Evolutionary conservation across 2,113 vertebrate species (phyloP), one percentile per base, ranked within the genome.

Genomic region (Chitala chitala): DNA sequence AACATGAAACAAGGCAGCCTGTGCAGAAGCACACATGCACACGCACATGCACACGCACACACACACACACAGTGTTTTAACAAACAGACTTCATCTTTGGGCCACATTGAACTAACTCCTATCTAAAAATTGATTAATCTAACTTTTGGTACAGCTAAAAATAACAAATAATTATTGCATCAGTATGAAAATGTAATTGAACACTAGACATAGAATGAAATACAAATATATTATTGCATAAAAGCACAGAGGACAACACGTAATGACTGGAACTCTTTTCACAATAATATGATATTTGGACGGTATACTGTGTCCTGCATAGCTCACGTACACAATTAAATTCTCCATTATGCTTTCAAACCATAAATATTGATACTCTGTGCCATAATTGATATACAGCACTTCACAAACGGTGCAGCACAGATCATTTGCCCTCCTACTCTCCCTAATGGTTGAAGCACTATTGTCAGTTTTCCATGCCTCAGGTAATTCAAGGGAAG

Each of bases 401-500:
- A 46, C 77, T 77, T 81, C 82, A 82, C 79, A 82, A 75, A 80
- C 76, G 75, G 82, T 77, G 76, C 50, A 82, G 81, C 77, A 82
- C 77, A 40, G 82, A 80, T 82, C 81, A 82, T 87, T 87, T 82
- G 79, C 84, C 84, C 82, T 82, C 78, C 80, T 76, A 86, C 75
- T 71, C 75, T 89, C 85, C 83, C 89, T 84, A 81, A 83, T 70
- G 84, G 85, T 82, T 81, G 77, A 78, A 81, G 56, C 84, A 86
- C 81, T 86, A 76, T 83, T 82, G 79, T 85, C 85, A 79, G 83
- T 92, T 87, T 90, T 89, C 84, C 87, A 85, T 92, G 92, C 89
- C 90, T 83, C 82, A 89, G 84, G 91, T 93, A 89, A 93, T 89
- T 80, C 81, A 80, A 82, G 78, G 84, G 87, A 93, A 89, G 87